Base-by-base conservation (phyloP, 2,888 invertebrate genomes). In the Dexiosoma caninum region DNA sequence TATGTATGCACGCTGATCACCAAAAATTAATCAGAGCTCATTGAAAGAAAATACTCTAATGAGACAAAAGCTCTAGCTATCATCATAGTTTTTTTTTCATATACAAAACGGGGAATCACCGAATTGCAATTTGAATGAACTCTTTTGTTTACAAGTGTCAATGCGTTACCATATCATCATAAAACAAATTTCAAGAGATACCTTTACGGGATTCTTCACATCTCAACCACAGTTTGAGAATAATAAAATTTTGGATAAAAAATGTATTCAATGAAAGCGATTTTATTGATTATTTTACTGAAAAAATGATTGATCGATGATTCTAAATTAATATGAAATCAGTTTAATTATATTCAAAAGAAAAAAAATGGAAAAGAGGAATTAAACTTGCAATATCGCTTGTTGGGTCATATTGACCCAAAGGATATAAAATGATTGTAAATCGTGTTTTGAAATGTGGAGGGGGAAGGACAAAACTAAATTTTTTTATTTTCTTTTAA, bases 121-220 rank as follows among this genome's bases (percentile, higher is more conserved):
- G 27, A 49, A 32, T 53, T 53, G 14, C 30, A 30, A 53, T 14
- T 53, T 30, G 30, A 30, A 53, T 32, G 14, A 53, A 30, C 30
- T 53, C 30, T 53, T 30, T 53, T 2, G 27, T 53, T 2, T 27
- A 27, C 27, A 30, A 30, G 27, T 49, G 49, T 49, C 23, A 49
- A 49, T 49, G 49, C 49, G 55, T 55, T 55, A 35, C 35, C 55
- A 55, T 35, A 55, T 55, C 35, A 55, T 35, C 35, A 32, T 35
- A 32, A 55, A 1, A 27, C 27, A 27, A 27, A 27, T 27, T 27
- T 27, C 27, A 27, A 27, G 27, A 27, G 27, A 27, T 27, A 27
- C 27, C 27, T 27, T 27, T 27, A 27, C 27, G 27, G 27, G 27
- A 27, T 27, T 27, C 27, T 27, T 6, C 27, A 27, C 3, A 27